Conservation (phyloP, 1,140 invertebrate genomes). For the Microplitis demolitor region DNA sequence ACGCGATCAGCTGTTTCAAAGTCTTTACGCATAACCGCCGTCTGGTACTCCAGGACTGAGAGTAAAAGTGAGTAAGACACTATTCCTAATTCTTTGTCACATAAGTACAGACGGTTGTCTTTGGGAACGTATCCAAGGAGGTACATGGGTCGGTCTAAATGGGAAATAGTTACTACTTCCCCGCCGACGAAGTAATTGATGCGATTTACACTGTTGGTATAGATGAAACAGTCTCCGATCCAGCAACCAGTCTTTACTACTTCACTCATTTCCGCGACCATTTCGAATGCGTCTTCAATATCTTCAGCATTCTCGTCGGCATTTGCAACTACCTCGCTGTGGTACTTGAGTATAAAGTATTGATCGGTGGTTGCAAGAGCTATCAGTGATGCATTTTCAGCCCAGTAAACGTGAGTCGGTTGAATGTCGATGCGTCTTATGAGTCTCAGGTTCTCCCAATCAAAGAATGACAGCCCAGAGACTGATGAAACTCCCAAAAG, state of each 20-base stretch:
- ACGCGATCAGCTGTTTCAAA: conserved; percentile 96
- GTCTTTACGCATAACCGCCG: conserved; percentile 97
- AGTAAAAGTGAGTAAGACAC: conserved; percentile 86
- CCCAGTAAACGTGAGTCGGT: conserved; percentile 94
- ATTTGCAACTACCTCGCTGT: conserved; percentile 75
- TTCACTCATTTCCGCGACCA: conserved; percentile 88
- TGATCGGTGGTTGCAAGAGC: conserved; percentile 95
- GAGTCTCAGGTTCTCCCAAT: conserved; percentile 94
- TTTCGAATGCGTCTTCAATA: conserved; percentile 96
- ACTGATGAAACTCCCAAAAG: conserved; percentile 93
- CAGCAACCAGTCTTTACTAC: conserved; percentile 95
- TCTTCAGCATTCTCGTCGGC: conserved; percentile 86
- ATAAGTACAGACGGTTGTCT: conserved; percentile 94
- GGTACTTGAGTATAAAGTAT: conserved; percentile 94
- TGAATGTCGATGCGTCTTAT: conserved; percentile 95
- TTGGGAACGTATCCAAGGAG: conserved; percentile 96
- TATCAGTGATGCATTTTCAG: conserved; percentile 92
- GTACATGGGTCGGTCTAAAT: conserved; percentile 92
- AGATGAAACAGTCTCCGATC: conserved; percentile 99
- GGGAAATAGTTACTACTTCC: conserved; percentile 97
- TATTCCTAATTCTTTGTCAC: conserved; percentile 97
- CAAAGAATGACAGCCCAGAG: conserved; percentile 93
- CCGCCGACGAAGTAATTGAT: conserved; percentile 99
- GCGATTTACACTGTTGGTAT: conserved; percentile 96
- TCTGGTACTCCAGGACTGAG: conserved; percentile 98